A percentile compares a stretch with the other conserved stretches of the same genome.
These are phyloP conservation scores for Pentalonia nigronervosa DNA, from an alignment of 1,140 invertebrate genomes.

Conservation along the genomic window DNA sequence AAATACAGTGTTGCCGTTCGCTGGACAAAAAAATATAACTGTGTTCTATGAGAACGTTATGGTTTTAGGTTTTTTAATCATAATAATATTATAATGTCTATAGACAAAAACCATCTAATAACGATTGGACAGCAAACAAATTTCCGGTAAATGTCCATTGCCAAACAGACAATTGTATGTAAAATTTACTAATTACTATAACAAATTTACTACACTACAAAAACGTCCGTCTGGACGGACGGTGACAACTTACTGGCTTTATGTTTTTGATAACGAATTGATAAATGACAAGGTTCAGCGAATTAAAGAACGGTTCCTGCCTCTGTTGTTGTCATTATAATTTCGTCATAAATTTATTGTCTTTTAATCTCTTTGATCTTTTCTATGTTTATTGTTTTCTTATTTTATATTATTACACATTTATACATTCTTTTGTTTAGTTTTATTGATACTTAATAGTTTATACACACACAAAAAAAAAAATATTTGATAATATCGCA, in stretches of 20 bases:
- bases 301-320: background rate
- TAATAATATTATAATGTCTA: background rate
- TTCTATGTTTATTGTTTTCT: background rate
- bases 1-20: background rate
- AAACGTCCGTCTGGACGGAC: background rate
- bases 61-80: background rate
- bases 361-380: background rate
- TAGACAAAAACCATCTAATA: background rate
- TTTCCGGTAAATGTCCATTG: background rate
- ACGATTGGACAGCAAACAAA: background rate
- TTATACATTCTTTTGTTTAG: background rate
- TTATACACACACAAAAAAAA: background rate
- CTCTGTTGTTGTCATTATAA: background rate
- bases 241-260: background rate
- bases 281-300: slow-evolving; percentile 30
- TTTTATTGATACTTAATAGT: background rate
- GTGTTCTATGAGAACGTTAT: background rate
- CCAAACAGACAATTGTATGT: no score
- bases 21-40: background rate
- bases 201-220: background rate
- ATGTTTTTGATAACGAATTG: slow-evolving; percentile 29
- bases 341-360: slow-evolving; percentile 27
- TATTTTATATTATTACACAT: background rate
- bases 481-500: background rate
- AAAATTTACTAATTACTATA: no score